These are phyloP conservation scores for Anneissia japonica DNA, from an alignment of 35 echinoderm and acorn worm genomes.

Conservation along the genomic window DNA sequence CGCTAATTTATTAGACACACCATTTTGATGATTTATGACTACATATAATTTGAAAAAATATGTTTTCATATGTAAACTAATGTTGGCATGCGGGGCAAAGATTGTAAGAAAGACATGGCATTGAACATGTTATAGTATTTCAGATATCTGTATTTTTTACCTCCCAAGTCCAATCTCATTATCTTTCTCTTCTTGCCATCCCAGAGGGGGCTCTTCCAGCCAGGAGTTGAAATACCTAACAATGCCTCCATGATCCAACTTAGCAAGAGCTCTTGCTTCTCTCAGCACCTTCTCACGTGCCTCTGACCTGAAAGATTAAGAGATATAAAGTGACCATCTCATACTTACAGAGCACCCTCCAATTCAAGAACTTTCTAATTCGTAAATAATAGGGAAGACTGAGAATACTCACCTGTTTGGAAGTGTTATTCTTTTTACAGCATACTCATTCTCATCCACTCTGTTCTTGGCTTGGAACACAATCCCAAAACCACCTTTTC, in stretches of 20 bases:
- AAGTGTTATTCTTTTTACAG: slow-evolving; percentile 67
- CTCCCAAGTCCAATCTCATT: not conserved
- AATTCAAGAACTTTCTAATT: too few relatives aligned
- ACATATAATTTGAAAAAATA: too few relatives aligned
- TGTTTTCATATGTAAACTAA: too few relatives aligned
- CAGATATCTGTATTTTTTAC: too few relatives aligned
- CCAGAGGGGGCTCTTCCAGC: slow-evolving; percentile 69
- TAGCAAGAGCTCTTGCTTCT: slow-evolving; percentile 66
- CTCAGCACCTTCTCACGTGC: slow-evolving; percentile 64
- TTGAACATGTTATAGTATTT: too few relatives aligned
- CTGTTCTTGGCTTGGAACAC: slow-evolving; percentile 84
- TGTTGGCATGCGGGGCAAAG: too few relatives aligned
- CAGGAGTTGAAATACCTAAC: slow-evolving; percentile 80
- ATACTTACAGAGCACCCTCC: too few relatives aligned
- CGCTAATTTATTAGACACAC: too few relatives aligned
- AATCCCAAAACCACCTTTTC: slow-evolving; percentile 79
- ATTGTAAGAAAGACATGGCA: too few relatives aligned
- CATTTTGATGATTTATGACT: too few relatives aligned
- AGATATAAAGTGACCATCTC: too few relatives aligned
- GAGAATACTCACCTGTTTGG: slow-evolving; percentile 60
- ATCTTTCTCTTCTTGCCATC: slow-evolving; percentile 71
- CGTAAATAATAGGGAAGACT: too few relatives aligned
- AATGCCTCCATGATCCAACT: slow-evolving; percentile 64
- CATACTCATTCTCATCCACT: slow-evolving; percentile 76
- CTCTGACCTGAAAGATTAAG: slow-evolving; percentile 34